Percentiles rank a stretch among this genome's conserved stretches.
These are phyloP conservation scores for Xiphophorus maculatus DNA, from an alignment of 2,113 vertebrate species.

Conservation along the genomic window DNA sequence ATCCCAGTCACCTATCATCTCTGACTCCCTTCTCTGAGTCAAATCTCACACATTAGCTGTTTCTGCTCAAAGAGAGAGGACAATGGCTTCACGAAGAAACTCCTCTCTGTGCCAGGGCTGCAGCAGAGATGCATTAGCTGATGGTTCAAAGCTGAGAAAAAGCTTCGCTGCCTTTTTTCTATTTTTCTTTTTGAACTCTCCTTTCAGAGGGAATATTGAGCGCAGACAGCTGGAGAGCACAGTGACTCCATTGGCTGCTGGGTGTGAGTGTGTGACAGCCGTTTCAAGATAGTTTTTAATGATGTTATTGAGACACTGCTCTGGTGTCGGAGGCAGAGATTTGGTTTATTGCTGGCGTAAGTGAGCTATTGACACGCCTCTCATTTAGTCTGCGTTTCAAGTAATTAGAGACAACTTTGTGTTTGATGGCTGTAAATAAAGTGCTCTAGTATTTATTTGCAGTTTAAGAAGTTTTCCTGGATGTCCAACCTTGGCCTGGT, in stretches of 20 bases:
- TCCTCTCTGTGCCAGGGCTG: constrained; percentile 31
- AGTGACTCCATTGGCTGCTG: constrained; percentile 47
- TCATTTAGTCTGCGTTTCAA: constrained; percentile 17
- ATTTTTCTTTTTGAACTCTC: constrained; percentile 70
- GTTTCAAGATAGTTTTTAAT: constrained; percentile 60
- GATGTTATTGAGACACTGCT: constrained; percentile 54
- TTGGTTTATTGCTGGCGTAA: constrained; percentile 3
- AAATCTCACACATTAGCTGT: constrained; percentile 35
- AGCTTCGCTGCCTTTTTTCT: constrained; percentile 48
- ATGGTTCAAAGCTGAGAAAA: constrained; percentile 65
- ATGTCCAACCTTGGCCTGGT: constrained; percentile 54
- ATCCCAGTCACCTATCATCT: constrained; percentile 20
- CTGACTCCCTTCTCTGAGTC: constrained; percentile 38
- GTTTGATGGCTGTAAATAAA: neutral
- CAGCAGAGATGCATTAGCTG: constrained; percentile 44
- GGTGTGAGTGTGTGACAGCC: constrained; percentile 40
- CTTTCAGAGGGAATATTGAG: constrained; percentile 66
- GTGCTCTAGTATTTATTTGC: constrained; percentile 27
- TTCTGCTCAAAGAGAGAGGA: constrained; percentile 22
- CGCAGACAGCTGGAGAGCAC: constrained; percentile 50
- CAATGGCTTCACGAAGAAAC: constrained; percentile 42
- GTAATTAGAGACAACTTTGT: constrained; percentile 1
- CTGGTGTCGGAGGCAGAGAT: constrained; percentile 21
- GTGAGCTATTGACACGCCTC: constrained; percentile 5
- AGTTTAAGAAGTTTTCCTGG: constrained; percentile 8